A percentile compares a stretch with the other conserved stretches of the same genome.
Evolutionary conservation across 1,140 invertebrate genomes (phyloP).

Genomic region (Pogonognathellus flavescens): DNA sequence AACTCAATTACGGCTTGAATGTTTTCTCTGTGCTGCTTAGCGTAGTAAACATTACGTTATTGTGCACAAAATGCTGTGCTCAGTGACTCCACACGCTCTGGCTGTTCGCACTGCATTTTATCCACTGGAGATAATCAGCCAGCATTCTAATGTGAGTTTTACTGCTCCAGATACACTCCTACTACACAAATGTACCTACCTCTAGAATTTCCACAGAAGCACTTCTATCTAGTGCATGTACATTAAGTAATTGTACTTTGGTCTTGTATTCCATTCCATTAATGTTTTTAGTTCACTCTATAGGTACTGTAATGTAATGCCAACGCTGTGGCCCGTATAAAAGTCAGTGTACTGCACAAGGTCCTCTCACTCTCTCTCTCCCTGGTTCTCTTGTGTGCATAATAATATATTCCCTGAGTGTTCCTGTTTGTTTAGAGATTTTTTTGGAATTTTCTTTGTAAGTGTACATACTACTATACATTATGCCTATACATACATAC

Average conservation of each 20-base stretch:
- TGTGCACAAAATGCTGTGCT: background rate
- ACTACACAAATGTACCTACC: background rate
- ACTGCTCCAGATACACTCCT: background rate
- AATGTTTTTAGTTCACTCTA: background rate
- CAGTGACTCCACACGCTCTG: background rate
- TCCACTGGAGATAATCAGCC: conserved; percentile 14
- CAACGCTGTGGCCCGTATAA: background rate
- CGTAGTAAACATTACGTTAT: background rate
- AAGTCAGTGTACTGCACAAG: background rate
- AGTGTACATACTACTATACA: too few species aligned
- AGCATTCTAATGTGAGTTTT: conserved; percentile 29
- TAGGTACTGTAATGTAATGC: background rate
- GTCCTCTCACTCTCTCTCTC: too few species aligned
- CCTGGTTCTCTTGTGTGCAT: too few species aligned
- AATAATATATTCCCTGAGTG: too few species aligned
- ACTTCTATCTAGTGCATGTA: background rate
- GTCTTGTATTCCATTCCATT: background rate
- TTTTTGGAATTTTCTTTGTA: too few species aligned
- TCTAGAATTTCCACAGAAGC: background rate
- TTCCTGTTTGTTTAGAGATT: too few species aligned
- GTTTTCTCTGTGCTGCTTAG: conserved; percentile 2
- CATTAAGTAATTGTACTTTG: conserved; percentile 29
- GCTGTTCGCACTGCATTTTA: background rate
- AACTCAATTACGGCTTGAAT: conserved; percentile 34
- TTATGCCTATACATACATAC: too few species aligned